Conservation (phyloP, 30 jellyfish, hydroid and myxozoan genomes). For the Hydractinia symbiolongicarpus region DNA sequence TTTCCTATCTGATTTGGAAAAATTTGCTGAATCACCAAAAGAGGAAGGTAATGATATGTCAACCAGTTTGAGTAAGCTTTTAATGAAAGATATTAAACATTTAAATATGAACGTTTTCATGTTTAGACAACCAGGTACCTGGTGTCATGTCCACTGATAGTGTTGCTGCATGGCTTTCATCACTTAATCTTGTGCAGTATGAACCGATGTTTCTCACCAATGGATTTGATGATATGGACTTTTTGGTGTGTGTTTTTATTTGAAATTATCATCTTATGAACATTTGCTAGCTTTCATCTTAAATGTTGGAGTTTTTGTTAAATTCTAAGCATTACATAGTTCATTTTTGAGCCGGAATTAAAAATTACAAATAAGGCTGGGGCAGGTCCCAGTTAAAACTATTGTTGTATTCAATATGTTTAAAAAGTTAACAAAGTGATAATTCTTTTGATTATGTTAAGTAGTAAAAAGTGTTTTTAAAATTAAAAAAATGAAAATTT, state of each 20-base stretch:
- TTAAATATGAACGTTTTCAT: neutral
- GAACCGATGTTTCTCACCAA: constrained; percentile 86
- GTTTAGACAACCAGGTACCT: neutral
- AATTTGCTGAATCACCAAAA: constrained; percentile 27
- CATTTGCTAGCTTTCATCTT: neutral
- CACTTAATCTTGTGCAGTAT: constrained; percentile 56
- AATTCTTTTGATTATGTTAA: too few relatives aligned
- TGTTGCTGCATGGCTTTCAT: constrained; percentile 45
- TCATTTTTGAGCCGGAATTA: neutral
- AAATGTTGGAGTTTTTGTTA: neutral
- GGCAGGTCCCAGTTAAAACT: too few relatives aligned
- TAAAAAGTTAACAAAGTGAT: too few relatives aligned
- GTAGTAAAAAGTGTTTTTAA: too few relatives aligned
- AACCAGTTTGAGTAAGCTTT: neutral
- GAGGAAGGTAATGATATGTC: constrained; percentile 1
- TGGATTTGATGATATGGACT: constrained; percentile 86
- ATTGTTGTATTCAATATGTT: too few relatives aligned
- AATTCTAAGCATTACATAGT: too few relatives aligned
- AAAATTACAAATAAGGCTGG: too few relatives aligned
- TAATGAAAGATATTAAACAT: neutral
- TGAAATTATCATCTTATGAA: neutral
- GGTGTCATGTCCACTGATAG: constrained; percentile 8
- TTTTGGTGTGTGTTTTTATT: constrained; percentile 31
- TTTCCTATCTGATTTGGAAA: constrained; percentile 56
- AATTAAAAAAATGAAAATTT: too few relatives aligned